Base-by-base conservation (phyloP, 2,888 invertebrate species). In the Cylloceria caligata region DNA sequence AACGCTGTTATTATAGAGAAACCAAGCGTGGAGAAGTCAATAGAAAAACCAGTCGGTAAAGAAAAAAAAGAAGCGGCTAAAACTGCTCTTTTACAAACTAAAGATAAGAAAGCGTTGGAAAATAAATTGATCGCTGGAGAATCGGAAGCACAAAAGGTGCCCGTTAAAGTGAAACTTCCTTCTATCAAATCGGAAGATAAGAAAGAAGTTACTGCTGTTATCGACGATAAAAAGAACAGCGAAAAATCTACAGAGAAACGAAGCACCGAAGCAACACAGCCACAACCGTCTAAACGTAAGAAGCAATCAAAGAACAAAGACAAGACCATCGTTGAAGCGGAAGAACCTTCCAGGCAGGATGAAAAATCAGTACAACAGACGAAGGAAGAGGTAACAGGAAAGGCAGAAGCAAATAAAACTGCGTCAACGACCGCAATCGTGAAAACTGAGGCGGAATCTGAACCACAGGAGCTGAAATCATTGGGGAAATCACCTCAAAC, bases 101-200 rank as follows among this genome's bases (percentile, higher is more conserved):
- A 85, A 67, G 42, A 91, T 89, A 80, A 74, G 83, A 39, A 92
- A 89, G 5, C 19, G 21, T 42, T 24, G 7, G 45, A 42, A 34
- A 67, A 24, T 34, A 67, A 57, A 47, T 27, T 52, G 85, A 93
- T 9, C 91, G 86, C 92, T 88, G 86, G 92, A 90, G 87, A 60
- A 16, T 16, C 34, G 16, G 16, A 34, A 9, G 19, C 19, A 34
- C 19, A 7, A 60, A 45, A 19, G 42, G 30, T 16, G 3, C 49
- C 65, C 36, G 55, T 60, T 47, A 65, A 55, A 13, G 36, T 11
- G 4, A 64, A n/a, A 1, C 11, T 30, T 13, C 7, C 57, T 7
- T 6, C 62, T 0, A 21, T 21, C 13, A 30, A 62, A 79, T 16
- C n/a, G 24, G 62, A 76, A 3, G 34, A 62, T 1, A n/a, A 36